Base-by-base conservation (phyloP, 2,797 vertebrate species). In the Sebastes variabilis region DNA sequence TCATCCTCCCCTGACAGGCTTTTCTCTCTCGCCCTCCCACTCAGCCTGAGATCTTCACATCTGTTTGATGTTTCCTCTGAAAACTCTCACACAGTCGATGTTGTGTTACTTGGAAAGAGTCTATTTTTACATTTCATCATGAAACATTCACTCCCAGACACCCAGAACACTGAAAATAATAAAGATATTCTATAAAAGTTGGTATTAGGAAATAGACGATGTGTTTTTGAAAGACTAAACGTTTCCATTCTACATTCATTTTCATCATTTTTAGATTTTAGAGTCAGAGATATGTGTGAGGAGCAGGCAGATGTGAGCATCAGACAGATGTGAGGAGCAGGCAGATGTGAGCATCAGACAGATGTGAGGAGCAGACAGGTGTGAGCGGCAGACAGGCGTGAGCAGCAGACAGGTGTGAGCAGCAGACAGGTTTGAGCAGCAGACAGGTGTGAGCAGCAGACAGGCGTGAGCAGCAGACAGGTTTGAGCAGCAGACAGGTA, bases 1-100 rank as follows among this genome's bases (percentile, higher is more conserved):
- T 80, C 59, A 20, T 64, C 75, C 56, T 78, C 62, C 42, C 34
- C 69, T 77, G 75, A 75, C 78, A 81, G 71, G 8, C 59, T 61
- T 52, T 10, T 46, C 11, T 22, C 52, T 75, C 66, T 49, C 25
- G 8, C 58, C 34, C 60, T 77, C 79, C 79, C 75, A 56, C 79
- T 78, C 65, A 69, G 61, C 42, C 46, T 32, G 22, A 85, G 58
- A 65, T 78, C 29, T 49, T 56, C 42, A 52, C 27, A 61, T 62
- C 29, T 62, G 55, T 61, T 27, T 52, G 59, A 70, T 24, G 38
- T 67, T 75, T 72, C n/a, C 56, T 66, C 22, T 58, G 32, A 66
- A 67, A 61, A 66, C 27, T 66, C 32, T 73, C 72, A 29, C 54
- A n/a, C 22, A 27, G 71, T 61, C 10, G 5, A 59, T 22, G 55